These are phyloP conservation scores for Drosophila mercatorum DNA, from an alignment of 2,888 invertebrate genomes.

Conservation along the genomic window DNA sequence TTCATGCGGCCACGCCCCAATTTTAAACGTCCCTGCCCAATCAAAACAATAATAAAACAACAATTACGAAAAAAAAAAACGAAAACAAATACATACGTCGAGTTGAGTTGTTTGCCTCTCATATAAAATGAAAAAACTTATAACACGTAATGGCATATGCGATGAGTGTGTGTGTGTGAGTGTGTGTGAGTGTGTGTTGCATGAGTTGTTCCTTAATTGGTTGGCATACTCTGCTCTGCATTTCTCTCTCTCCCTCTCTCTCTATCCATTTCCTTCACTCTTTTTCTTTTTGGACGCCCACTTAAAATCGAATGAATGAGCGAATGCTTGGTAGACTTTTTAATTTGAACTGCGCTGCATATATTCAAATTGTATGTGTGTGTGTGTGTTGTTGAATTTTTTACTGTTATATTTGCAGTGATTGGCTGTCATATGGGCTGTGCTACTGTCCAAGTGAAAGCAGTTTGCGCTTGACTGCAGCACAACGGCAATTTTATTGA, in stretches of 20 bases:
- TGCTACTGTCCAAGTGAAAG: conserved; percentile 45
- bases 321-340: conserved; percentile 50
- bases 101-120: conserved; percentile 25
- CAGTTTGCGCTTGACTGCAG: conserved; percentile 58
- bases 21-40: background rate
- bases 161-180: conserved; percentile 17
- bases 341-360: conserved; percentile 57
- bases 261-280: background rate
- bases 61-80: background rate
- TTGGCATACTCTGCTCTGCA: background rate
- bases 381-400: conserved; percentile 31
- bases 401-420: conserved; percentile 66
- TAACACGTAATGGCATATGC: conserved; percentile 42
- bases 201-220: conserved; percentile 36
- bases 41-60: conserved; percentile 30
- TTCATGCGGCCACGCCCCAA: conserved; percentile 12
- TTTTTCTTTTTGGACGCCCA: conserved; percentile 28
- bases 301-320: conserved; percentile 62
- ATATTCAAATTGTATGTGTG: conserved; percentile 37
- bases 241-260: background rate
- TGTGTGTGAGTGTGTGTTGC: conserved; percentile 12
- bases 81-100: conserved; percentile 9
- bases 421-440: conserved; percentile 58
- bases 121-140: conserved; percentile 22
- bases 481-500: conserved; percentile 64